Evolutionary conservation across 1,140 invertebrate species (phyloP), one percentile per base, ranked within the genome.

Genomic region (Bombus superbus): DNA sequence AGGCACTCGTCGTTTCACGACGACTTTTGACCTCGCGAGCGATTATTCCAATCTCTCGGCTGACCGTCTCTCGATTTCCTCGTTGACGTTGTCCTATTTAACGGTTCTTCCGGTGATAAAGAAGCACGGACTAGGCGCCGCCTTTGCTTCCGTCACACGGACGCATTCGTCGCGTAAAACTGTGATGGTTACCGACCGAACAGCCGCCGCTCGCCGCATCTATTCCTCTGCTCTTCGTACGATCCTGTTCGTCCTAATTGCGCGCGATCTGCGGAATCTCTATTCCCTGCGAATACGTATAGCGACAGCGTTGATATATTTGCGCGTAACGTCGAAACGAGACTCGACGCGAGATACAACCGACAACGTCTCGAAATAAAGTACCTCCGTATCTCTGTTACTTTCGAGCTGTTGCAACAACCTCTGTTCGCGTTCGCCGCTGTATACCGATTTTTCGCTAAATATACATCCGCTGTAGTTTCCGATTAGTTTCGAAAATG

Each of bases 61-160:
- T 35, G 25, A n/a, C 38, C 28, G 75, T 64, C 38, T 83, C 53
- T 79, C 75, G 75, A 79, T 86, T 76, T 84, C 73, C 85, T 86
- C 47, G 69, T 83, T 62, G 11, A 68, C 78, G 80, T 47, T 78
- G 83, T 84, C 84, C 85, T 81, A 86, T 64, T 86, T 86, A 86
- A 13, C 79, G 71, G 74, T n/a, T 62, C 85, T 86, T 86, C 85
- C 85, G 85, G 81, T 78, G 85, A 86, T 86, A 86, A 86, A 40
- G 32, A 62, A 25, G 0, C 11, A 66, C 78, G 57, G 59, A 40
- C 72, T 28, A 62, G 40, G 71, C 78, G 78, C 59, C 83, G 32
- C n/a, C 25, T 38, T n/a, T 64, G 28, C 42, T 66, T 59, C 28
- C 22, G 47, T 32, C 38, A 8, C 35, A 62, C 11, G 44, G 2